phyloP scores from a whole-genome alignment of 2,113 vertebrate genomes.

The Catharus minimus region DNA sequence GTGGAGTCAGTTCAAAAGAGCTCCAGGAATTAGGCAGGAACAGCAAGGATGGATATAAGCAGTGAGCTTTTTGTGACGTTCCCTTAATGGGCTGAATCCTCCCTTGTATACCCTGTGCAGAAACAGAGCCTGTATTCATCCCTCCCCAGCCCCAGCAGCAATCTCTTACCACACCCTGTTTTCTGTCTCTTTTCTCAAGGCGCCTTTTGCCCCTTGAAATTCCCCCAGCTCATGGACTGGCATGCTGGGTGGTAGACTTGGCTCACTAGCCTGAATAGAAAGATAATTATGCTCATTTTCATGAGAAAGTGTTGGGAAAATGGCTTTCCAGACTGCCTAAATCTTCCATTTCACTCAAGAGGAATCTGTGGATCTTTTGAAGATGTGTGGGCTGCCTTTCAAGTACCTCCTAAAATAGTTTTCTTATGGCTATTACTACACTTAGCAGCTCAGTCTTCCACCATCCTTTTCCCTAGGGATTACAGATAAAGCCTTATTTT shows the following conservation, averaged over 20 bases:
- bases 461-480: not conserved
- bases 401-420: conserved; percentile 5
- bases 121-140: not conserved
- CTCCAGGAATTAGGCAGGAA: not conserved
- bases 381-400: not conserved
- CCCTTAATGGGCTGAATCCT: not conserved
- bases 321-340: not conserved
- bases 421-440: conserved; percentile 6
- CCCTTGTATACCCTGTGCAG: not conserved
- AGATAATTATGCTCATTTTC: conserved; percentile 22
- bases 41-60: not conserved
- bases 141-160: not conserved
- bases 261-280: not conserved
- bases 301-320: not conserved
- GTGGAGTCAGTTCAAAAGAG: not conserved
- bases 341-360: not conserved
- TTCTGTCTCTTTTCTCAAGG: not conserved
- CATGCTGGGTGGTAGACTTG: not conserved
- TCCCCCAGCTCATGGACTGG: fast-evolving
- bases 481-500: not conserved
- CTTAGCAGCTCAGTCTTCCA: not conserved
- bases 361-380: not conserved
- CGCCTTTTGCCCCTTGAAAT: conserved; percentile 5
- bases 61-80: not conserved
- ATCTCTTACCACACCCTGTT: not conserved